Evolutionary conservation across 2,113 vertebrate species (phyloP).

Genomic region (Pedetes capensis): DNA sequence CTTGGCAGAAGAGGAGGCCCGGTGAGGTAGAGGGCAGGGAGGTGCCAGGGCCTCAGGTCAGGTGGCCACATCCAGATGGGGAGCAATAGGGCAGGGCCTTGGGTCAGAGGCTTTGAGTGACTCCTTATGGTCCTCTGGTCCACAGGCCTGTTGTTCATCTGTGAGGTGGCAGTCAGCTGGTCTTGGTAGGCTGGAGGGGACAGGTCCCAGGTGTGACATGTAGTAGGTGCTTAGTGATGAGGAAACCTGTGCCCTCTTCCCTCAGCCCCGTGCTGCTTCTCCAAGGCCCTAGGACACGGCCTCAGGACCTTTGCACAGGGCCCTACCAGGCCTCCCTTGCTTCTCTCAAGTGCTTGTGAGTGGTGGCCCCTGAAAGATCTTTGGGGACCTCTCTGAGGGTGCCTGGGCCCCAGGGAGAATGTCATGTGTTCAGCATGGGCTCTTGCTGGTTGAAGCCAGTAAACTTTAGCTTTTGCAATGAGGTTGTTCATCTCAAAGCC

Average conservation of each 20-base stretch:
- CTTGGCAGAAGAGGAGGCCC: background rate
- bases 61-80: background rate
- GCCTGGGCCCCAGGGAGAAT: background rate
- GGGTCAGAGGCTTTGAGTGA: background rate
- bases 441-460: background rate
- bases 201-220: background rate
- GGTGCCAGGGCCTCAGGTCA: background rate
- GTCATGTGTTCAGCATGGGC: too few relatives aligned
- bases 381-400: background rate
- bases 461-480: accelerated
- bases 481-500: too few relatives aligned
- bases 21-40: accelerated
- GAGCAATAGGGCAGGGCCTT: background rate
- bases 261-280: too few relatives aligned
- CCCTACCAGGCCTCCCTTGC: background rate
- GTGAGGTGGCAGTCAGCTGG: background rate
- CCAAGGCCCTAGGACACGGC: background rate
- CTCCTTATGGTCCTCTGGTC: too few relatives aligned
- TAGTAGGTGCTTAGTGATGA: background rate
- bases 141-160: background rate
- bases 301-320: background rate
- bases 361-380: background rate
- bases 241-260: background rate
- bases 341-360: background rate
- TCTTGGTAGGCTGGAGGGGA: too few relatives aligned